Evolutionary conservation across 2,113 vertebrate genomes (phyloP), one percentile per base, ranked within the genome.

Genomic region (Nothoprocta perdicaria): DNA sequence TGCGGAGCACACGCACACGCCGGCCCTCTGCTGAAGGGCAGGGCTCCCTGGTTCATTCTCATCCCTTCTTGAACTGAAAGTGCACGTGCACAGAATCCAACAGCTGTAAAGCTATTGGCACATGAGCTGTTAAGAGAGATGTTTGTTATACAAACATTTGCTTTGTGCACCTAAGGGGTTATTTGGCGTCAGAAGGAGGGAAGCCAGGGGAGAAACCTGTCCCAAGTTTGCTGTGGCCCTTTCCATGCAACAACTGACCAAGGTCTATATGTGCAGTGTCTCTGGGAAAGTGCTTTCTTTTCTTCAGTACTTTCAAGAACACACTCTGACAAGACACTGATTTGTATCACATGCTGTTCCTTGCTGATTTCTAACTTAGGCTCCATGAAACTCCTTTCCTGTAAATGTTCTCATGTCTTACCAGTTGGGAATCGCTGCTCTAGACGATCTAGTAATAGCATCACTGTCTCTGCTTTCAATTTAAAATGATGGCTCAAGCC

Each of bases 401-500:
- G 12, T 92, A 77, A 92, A 68, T 43, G 48, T 92, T 77, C 61
- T 80, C 43, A 80, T 88, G 80, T 89, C 93, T 92, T 80, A 89
- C 82, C 69, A 92, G 46, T 83, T 95, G 80, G 73, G 83, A 88
- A 78, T 88, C 7, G 3, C 85, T 91, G 76, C 95, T 88, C 80
- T 75, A 91, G 94, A 95, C 88, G 84, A 88, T 86, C 85, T 84
- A 80, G 57, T 96, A 94, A 94, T 72, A 80, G 73, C 69, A 91
- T 92, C 17, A 14, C 21, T 0, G 0, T 48, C 80, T 95, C 92
- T 93, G 95, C 73, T 95, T 94, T 92, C 89, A 95, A 93, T 96
- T 95, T 93, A 94, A 90, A 90, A 81, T 88, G 79, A 95, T 94
- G 89, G 73, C 77, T 93, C 40, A 65, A 89, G 82, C 84, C 58